phyloP scores from a whole-genome alignment of 2,888 invertebrate species.

The Stegana nigrithorax region DNA sequence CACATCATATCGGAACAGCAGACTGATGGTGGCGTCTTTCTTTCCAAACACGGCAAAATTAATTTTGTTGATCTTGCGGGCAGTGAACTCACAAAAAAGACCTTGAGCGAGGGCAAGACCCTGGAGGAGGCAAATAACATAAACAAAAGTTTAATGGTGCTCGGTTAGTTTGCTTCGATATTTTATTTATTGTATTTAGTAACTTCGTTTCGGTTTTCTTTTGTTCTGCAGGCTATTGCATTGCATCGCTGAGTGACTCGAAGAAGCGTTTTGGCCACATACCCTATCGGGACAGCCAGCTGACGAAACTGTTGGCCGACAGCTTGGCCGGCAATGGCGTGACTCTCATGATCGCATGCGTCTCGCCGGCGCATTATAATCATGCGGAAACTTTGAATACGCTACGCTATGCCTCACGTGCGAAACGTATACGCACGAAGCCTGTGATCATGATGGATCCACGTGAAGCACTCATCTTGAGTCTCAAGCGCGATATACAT shows the following conservation, averaged over 20 bases:
- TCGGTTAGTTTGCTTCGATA: constrained; percentile 72
- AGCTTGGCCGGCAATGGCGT: constrained; percentile 94
- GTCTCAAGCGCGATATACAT: constrained; percentile 87
- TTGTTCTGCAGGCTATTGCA: constrained; percentile 84
- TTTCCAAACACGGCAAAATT: constrained; percentile 92
- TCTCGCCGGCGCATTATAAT: constrained; percentile 89
- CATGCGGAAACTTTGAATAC: constrained; percentile 90
- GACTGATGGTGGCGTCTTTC: constrained; percentile 83
- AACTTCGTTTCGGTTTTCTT: neutral
- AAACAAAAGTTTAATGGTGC: constrained; percentile 93
- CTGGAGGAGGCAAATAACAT: constrained; percentile 96
- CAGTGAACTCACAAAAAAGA: constrained; percentile 96
- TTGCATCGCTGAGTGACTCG: constrained; percentile 88
- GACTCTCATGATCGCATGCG: constrained; percentile 95
- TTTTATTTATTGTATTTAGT: neutral
- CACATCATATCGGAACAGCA: constrained; percentile 88
- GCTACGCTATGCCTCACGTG: constrained; percentile 89
- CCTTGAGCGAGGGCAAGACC: constrained; percentile 86
- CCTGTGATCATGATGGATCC: constrained; percentile 97
- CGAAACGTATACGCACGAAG: constrained; percentile 92
- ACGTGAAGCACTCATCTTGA: constrained; percentile 89
- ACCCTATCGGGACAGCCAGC: constrained; percentile 93
- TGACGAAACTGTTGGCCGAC: constrained; percentile 92
- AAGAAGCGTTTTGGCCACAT: constrained; percentile 86
- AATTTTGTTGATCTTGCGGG: constrained; percentile 97